These are phyloP conservation scores for Bucco capensis DNA, from an alignment of 2,113 vertebrate genomes.

Conservation along the genomic window DNA sequence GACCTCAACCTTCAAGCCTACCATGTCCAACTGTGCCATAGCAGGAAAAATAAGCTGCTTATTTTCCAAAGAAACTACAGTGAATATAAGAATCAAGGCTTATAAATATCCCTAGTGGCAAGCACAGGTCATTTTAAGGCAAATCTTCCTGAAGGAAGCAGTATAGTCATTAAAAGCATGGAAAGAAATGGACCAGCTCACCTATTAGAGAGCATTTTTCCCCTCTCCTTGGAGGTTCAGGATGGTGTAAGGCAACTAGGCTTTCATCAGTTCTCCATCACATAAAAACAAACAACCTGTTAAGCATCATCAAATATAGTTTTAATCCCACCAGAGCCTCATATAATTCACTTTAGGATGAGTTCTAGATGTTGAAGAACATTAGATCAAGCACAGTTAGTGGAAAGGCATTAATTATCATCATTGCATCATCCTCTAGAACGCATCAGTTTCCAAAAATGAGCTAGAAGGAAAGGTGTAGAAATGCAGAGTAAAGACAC, in stretches of 20 bases:
- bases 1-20: neutral
- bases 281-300: too few relatives aligned
- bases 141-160: neutral
- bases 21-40: neutral
- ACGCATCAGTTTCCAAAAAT: neutral
- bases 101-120: neutral
- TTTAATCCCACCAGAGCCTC: neutral
- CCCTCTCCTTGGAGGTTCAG: too few relatives aligned
- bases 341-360: neutral
- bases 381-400: neutral
- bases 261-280: neutral
- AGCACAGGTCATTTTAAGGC: neutral
- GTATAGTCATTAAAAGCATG: neutral
- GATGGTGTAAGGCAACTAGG: neutral
- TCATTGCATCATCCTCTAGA: neutral
- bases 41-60: neutral
- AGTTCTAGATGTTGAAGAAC: neutral
- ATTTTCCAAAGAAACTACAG: neutral
- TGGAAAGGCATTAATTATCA: slow-evolving; percentile 14
- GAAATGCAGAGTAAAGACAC: neutral
- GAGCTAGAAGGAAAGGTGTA: neutral
- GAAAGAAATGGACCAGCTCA: neutral
- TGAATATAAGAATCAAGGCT: neutral
- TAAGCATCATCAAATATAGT: neutral
- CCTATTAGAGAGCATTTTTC: too few relatives aligned